Evolutionary conservation across 2,113 vertebrate species (phyloP).

Genomic region (Leptobrachium ailaonicum): DNA sequence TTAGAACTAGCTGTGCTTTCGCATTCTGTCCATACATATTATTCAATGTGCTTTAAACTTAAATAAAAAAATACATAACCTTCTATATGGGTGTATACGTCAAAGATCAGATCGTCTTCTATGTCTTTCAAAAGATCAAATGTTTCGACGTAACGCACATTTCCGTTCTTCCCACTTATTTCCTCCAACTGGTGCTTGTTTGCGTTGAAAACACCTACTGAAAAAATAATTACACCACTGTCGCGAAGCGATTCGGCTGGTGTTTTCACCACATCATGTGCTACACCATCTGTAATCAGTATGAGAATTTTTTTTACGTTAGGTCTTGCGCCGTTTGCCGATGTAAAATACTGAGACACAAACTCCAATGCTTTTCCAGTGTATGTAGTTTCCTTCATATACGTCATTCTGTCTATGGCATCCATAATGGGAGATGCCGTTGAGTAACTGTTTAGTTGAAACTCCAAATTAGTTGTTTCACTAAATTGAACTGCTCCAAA

Average conservation of each 20-base stretch:
- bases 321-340: slow-evolving; percentile 53
- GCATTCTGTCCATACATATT: too few relatives aligned
- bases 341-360: slow-evolving; percentile 58
- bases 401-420: slow-evolving; percentile 60
- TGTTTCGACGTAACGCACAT: slow-evolving; percentile 57
- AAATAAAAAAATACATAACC: too few relatives aligned
- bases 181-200: slow-evolving; percentile 57
- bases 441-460: slow-evolving; percentile 55
- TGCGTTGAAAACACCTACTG: slow-evolving; percentile 61
- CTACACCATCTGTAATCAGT: slow-evolving; percentile 62
- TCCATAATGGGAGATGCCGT: slow-evolving; percentile 49
- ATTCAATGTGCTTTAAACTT: too few relatives aligned
- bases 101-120: slow-evolving; percentile 56
- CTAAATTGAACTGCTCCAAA: slow-evolving; percentile 66
- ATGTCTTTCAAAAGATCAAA: slow-evolving; percentile 58
- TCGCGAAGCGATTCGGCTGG: slow-evolving; percentile 53
- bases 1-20: too few relatives aligned
- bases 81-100: slow-evolving; percentile 33
- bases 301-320: slow-evolving; percentile 59
- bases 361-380: slow-evolving; percentile 57
- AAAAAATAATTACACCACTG: slow-evolving; percentile 58
- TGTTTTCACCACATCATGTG: slow-evolving; percentile 55
- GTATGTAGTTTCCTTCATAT: slow-evolving; percentile 52
- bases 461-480: slow-evolving; percentile 52
- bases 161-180: slow-evolving; percentile 55